A percentile compares a stretch with the other conserved stretches of the same genome.
phyloP scores from a whole-genome alignment of 2,113 vertebrate species.

The Misgurnus anguillicaudatus region DNA sequence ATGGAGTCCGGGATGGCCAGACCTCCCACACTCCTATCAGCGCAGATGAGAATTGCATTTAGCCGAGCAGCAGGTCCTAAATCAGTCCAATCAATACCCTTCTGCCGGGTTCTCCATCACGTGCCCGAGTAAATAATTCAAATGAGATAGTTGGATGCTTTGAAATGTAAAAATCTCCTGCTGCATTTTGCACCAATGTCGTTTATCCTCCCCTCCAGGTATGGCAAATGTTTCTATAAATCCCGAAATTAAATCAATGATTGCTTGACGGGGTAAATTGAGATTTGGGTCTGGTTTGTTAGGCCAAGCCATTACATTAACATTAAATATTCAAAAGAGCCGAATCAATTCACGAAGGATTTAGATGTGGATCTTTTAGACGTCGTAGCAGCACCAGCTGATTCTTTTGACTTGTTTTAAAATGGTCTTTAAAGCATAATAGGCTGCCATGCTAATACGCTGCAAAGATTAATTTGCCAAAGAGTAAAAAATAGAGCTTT shows the following conservation, averaged over 20 bases:
- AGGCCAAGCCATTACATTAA: conserved; percentile 65
- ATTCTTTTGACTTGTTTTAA: conserved; percentile 39
- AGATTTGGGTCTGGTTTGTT: conserved; percentile 69
- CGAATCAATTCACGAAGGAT: conserved; percentile 58
- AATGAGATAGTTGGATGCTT: conserved; percentile 69
- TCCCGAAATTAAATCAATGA: conserved; percentile 67
- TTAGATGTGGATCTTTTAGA: conserved; percentile 41
- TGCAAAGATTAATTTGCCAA: conserved; percentile 25
- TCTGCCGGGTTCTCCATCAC: conserved; percentile 68
- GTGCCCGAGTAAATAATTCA: conserved; percentile 75
- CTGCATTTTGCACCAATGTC: conserved; percentile 60
- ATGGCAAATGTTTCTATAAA: conserved; percentile 57
- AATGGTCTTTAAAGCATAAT: conserved; percentile 25
- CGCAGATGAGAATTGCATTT: conserved; percentile 61
- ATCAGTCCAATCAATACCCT: conserved; percentile 72
- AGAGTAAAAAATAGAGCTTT: conserved; percentile 8
- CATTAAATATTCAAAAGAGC: conserved; percentile 69
- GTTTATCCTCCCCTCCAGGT: conserved; percentile 51
- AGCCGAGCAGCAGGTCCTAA: conserved; percentile 69
- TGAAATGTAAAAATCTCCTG: conserved; percentile 66
- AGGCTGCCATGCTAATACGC: conserved; percentile 13
- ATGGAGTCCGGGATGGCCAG: conserved; percentile 57
- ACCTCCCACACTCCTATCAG: conserved; percentile 54
- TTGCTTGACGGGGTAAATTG: conserved; percentile 63
- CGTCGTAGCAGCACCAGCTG: conserved; percentile 56